phyloP scores from a whole-genome alignment of 1,140 invertebrate species.

The Scaptomyza graminum region DNA sequence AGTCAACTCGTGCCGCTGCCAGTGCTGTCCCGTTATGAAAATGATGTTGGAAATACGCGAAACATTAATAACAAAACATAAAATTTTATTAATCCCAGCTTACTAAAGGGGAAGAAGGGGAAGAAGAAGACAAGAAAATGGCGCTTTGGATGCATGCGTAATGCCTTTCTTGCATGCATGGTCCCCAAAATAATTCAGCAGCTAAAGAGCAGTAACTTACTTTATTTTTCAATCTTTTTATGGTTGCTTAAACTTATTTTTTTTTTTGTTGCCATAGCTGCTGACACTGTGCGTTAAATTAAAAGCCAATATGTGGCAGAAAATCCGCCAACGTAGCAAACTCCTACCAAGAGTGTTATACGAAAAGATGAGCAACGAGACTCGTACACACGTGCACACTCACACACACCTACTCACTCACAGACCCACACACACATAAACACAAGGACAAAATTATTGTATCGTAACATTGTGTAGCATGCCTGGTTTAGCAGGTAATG shows the following conservation, averaged over 20 bases:
- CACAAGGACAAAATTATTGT: conserved; percentile 53
- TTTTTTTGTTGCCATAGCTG: conserved; percentile 39
- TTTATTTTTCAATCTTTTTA: neutral
- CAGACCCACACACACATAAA: conserved; percentile 10
- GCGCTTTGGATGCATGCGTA: conserved; percentile 15
- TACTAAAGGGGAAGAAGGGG: neutral
- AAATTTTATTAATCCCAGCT: conserved; percentile 41
- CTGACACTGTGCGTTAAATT: conserved; percentile 75
- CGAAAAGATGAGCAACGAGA: conserved; percentile 11
- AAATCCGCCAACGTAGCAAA: conserved; percentile 70
- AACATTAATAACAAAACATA: conserved; percentile 49
- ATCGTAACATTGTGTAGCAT: conserved; percentile 47
- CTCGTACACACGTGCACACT: conserved; percentile 19
- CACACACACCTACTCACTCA: conserved; percentile 7
- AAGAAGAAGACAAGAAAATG: neutral
- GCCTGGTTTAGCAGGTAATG: conserved; percentile 15
- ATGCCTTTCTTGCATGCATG: conserved; percentile 25
- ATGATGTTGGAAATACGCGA: conserved; percentile 5
- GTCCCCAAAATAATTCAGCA: conserved; percentile 43
- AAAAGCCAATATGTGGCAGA: conserved; percentile 76
- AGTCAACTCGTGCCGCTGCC: conserved; percentile 16
- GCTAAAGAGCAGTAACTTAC: conserved; percentile 31
- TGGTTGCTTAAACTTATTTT: conserved; percentile 10
- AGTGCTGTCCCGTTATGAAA: conserved; percentile 20
- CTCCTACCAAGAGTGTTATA: conserved; percentile 40